A percentile compares a stretch with the other conserved stretches of the same genome.
Evolutionary conservation across 2,113 vertebrate genomes (phyloP).

Genomic region (Conger conger): DNA sequence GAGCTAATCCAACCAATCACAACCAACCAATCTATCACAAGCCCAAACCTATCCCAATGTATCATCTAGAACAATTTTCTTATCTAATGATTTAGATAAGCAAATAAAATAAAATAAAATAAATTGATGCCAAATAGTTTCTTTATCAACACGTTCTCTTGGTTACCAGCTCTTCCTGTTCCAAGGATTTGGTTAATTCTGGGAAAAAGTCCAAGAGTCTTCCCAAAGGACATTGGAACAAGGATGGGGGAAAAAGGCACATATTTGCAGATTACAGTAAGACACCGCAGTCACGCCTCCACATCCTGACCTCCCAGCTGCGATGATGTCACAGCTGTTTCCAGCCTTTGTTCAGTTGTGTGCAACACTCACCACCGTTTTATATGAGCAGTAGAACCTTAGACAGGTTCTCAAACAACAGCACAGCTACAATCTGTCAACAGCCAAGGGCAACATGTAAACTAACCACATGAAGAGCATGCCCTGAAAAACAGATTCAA

Average conservation of each 20-base stretch:
- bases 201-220: not conserved
- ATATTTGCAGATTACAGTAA: constrained; percentile 12
- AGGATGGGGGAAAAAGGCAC: not conserved
- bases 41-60: not conserved
- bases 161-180: not conserved
- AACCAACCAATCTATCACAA: not conserved
- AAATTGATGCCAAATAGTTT: not conserved
- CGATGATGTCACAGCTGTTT: constrained; percentile 42
- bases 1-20: no score
- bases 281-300: constrained; percentile 19
- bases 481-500: constrained; percentile 9
- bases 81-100: no score
- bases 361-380: no score
- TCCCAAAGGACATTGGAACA: not conserved
- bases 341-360: constrained; percentile 24
- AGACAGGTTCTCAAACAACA: constrained; percentile 13
- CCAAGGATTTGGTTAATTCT: not conserved
- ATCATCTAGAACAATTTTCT: no score
- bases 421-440: not conserved
- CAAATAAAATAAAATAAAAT: no score
- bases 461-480: not conserved
- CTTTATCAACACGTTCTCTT: not conserved
- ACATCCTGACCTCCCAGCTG: constrained; percentile 34
- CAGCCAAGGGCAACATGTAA: not conserved
- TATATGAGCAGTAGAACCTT: not conserved